phyloP scores from a whole-genome alignment of 2,113 vertebrate genomes.

The Melanocharis versteri region DNA sequence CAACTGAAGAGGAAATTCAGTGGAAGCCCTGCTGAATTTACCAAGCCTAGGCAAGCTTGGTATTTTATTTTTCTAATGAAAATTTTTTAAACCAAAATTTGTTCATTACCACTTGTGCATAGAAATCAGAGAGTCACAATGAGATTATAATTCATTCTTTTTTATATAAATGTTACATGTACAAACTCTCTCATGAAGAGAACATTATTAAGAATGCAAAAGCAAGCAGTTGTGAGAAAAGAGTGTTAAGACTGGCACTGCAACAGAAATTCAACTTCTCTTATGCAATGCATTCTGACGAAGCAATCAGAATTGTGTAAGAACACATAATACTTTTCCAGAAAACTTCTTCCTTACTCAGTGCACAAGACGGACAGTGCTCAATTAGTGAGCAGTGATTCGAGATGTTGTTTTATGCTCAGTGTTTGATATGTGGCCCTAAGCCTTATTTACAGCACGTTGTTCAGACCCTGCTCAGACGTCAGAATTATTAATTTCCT shows the following conservation, averaged over 20 bases:
- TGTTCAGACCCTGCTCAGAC: not conserved
- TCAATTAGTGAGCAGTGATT: not conserved
- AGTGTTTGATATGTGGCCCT: not conserved
- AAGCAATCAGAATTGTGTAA: not conserved
- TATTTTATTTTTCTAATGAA: slow-evolving; percentile 7
- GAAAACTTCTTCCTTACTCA: not conserved
- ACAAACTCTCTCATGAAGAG: not conserved
- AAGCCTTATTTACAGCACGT: not conserved
- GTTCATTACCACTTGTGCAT: not conserved
- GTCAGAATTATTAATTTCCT: slow-evolving; percentile 50
- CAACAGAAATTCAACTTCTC: not conserved
- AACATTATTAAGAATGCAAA: not conserved
- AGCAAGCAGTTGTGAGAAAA: not conserved
- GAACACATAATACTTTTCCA: not conserved
- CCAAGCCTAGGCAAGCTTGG: not conserved
- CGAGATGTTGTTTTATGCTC: not conserved
- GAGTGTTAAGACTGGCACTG: not conserved
- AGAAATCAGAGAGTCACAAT: not conserved
- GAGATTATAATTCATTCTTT: not conserved
- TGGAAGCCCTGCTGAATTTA: slow-evolving; percentile 4
- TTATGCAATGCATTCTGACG: not conserved
- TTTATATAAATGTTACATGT: not conserved
- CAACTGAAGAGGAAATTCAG: not conserved
- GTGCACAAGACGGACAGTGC: not conserved
- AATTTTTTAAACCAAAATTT: not conserved